phyloP scores from a whole-genome alignment of 2,797 vertebrate species.

The Morelia viridis region DNA sequence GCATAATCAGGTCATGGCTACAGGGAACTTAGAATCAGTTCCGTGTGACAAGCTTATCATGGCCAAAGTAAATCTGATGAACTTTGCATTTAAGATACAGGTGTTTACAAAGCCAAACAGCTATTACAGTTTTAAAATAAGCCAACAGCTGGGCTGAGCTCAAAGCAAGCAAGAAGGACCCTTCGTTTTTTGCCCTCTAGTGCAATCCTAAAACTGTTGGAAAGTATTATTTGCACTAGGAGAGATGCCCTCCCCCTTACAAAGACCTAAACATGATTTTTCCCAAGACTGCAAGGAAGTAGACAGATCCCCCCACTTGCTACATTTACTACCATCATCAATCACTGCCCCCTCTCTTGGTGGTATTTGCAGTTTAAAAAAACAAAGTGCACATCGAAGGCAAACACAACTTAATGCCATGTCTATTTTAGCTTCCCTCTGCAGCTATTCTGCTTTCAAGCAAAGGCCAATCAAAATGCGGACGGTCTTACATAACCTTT shows the following conservation, averaged over 20 bases:
- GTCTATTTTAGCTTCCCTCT: background rate
- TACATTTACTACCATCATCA: background rate
- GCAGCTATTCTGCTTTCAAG: background rate
- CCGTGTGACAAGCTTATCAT: too few relatives aligned
- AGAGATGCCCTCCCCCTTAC: background rate
- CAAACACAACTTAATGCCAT: background rate
- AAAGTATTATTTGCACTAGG: background rate
- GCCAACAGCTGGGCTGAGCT: background rate
- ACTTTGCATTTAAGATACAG: background rate
- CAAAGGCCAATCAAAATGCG: background rate
- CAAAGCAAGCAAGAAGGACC: background rate
- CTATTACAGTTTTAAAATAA: background rate
- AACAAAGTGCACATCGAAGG: background rate
- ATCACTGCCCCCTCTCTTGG: background rate
- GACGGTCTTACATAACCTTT: background rate
- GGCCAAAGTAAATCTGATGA: background rate
- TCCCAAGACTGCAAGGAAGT: background rate
- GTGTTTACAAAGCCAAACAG: background rate
- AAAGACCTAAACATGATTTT: background rate
- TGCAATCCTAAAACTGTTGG: background rate
- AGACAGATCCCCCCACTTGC: background rate
- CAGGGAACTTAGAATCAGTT: background rate
- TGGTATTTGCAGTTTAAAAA: background rate
- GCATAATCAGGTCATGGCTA: background rate
- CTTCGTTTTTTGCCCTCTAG: background rate